These are phyloP conservation scores for Macroglossus sobrinus DNA, from an alignment of 2,113 vertebrate genomes.

Conservation along the genomic window DNA sequence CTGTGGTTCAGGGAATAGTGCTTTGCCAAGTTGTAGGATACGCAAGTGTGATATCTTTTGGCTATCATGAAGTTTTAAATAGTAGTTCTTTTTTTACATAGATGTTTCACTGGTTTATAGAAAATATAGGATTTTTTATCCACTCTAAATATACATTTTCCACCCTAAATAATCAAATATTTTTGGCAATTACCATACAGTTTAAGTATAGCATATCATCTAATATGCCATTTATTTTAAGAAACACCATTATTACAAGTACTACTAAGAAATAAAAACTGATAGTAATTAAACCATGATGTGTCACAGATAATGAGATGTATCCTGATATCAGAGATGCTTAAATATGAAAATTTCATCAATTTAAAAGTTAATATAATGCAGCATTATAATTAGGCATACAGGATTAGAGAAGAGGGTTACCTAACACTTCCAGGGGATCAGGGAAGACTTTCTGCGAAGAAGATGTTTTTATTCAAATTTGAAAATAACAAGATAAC, in stretches of 20 bases:
- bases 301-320: background rate
- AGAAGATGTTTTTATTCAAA: background rate
- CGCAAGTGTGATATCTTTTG: background rate
- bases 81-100: background rate
- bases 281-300: background rate
- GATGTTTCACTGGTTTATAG: background rate
- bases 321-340: background rate
- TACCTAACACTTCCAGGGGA: background rate
- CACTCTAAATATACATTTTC: background rate
- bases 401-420: background rate
- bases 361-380: background rate
- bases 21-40: background rate
- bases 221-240: background rate
- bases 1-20: rapidly evolving
- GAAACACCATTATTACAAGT: background rate
- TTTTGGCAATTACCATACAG: background rate
- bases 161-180: background rate
- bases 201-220: background rate
- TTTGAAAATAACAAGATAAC: background rate
- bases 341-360: background rate
- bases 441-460: background rate
- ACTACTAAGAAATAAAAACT: background rate
- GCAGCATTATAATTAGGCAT: background rate
- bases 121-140: background rate
- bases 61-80: background rate